Evolutionary conservation across 1,140 invertebrate genomes (phyloP).

Genomic region (Halyomorpha halys): DNA sequence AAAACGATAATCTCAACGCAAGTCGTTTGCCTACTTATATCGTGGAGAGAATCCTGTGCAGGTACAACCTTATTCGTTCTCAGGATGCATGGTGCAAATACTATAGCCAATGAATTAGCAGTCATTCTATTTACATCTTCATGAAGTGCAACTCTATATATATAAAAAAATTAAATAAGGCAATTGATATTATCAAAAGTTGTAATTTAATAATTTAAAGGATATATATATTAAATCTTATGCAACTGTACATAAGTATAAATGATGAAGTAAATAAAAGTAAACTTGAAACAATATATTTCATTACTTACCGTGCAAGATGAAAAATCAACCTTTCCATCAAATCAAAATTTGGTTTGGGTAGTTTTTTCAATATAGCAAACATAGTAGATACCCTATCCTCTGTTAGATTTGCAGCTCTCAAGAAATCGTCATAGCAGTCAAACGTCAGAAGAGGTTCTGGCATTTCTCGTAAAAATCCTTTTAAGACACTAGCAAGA

Average conservation of each 20-base stretch:
- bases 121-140: slow-evolving; percentile 89
- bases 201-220: too few species aligned
- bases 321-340: slow-evolving; percentile 90
- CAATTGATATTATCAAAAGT: too few species aligned
- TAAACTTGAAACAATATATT: too few species aligned
- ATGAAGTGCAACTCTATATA: slow-evolving; percentile 60
- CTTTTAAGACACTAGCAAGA: slow-evolving; percentile 80
- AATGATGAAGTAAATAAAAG: too few species aligned
- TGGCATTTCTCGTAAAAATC: slow-evolving; percentile 83
- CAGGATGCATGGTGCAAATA: slow-evolving; percentile 89
- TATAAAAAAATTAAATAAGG: neutral
- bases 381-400: slow-evolving; percentile 77
- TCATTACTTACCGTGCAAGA: slow-evolving; percentile 54
- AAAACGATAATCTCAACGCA: slow-evolving; percentile 81
- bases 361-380: slow-evolving; percentile 78
- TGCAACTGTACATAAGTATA: too few species aligned
- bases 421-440: slow-evolving; percentile 86
- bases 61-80: slow-evolving; percentile 73
- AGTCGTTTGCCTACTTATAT: slow-evolving; percentile 66
- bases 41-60: slow-evolving; percentile 78
- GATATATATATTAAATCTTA: too few species aligned
- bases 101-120: slow-evolving; percentile 79
- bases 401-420: slow-evolving; percentile 72
- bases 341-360: slow-evolving; percentile 79
- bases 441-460: slow-evolving; percentile 89